Base-by-base conservation (phyloP, 2,797 vertebrate species). In the Alca torda region DNA sequence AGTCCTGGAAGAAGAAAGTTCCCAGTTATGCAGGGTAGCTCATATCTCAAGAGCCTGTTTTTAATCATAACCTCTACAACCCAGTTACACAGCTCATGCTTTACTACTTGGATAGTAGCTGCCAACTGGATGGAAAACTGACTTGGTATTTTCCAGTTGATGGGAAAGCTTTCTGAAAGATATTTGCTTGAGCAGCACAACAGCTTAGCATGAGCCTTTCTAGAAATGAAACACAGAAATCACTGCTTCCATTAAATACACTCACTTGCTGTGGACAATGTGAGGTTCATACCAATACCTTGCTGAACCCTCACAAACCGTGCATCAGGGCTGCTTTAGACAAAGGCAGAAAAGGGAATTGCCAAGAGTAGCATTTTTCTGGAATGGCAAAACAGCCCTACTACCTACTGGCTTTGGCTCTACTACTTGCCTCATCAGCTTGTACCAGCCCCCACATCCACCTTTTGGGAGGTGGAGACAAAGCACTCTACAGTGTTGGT, bases 31-130 rank as follows among this genome's bases (percentile, higher is more conserved):
- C 70, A 45, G 77, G 31, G 51, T 35, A 87, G 79, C 84, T 96
- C 61, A 5, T 41, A 53, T 77, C 92, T 93, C 85, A 59, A 75
- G 61, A 82, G 82, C 89, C 96, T 98, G 97, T 60, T 97, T 98
- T 96, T 92, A 97, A 97, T 98, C 96, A 96, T 53, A 92, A 56
- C 41, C 54, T 68, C 74, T 76, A 77, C 50, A 93, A 87, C 70
- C 41, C 89, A 51, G 13, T 88, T 86, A 87, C 45, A 78, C 18
- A 90, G 92, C 65, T 89, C 43, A 17, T n/a, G 41, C 78, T 92
- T 93, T 89, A 91, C 84, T 89, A 67, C 87, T 88, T 95, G 89
- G 25, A 81, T 15, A 78, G 78, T 10, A 65, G 37, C n/a, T 95
- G 94, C 86, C 95, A 96, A 61, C 61, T 94, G 92, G 81, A 90